Base-by-base conservation (phyloP, 2,113 vertebrate species). In the Orthonyx spaldingii region DNA sequence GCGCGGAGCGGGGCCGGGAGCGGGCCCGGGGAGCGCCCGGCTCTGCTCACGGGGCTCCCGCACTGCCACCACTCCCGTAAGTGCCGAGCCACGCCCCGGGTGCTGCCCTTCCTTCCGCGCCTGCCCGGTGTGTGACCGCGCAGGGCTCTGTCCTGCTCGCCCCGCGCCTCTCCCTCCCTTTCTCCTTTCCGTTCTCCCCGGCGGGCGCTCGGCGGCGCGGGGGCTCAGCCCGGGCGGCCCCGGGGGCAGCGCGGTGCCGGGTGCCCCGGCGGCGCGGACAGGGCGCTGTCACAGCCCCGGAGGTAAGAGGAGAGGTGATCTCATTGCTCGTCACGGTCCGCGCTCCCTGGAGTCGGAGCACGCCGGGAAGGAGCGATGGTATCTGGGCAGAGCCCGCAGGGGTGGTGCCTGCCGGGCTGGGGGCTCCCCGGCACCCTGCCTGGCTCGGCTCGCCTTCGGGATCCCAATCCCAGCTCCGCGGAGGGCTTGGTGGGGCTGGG, bases 71-170 rank as follows among this genome's bases (percentile, higher is more conserved):
- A n/a, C 75, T 70, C 85, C 65, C 30, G 85, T 87, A 71, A 79
- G 85, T 87, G 65, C 49, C n/a, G n/a, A n/a, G n/a, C n/a, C n/a
- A n/a, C n/a, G 83, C 70, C 75, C 50, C 6, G 75, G 56, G 56
- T 63, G 85, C 79, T 79, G 75, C 75, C 42, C 7, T 87, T 87
- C 85, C 75, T 87, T 28, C 85, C 85, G 85, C 85, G 85, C 85
- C 57, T 79, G 75, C 85, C 85, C 75, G 85, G 28, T 63, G 85
- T 56, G 75, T 56, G 75, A 7, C 57, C 75, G 75, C 66, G 65
- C 75, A 26, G 57, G 64, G 85, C 65, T 30, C 56, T 1, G 75
- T 87, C 75, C 49, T 4, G 85, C 49, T 22, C 30, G 20, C 27
- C 10, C 72, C 5, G 53, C 72, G n/a, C n/a, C 19, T 33, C 55